Evolutionary conservation across 2,113 vertebrate genomes (phyloP), one percentile per base, ranked within the genome.

Genomic region (Catharus fuscescens): DNA sequence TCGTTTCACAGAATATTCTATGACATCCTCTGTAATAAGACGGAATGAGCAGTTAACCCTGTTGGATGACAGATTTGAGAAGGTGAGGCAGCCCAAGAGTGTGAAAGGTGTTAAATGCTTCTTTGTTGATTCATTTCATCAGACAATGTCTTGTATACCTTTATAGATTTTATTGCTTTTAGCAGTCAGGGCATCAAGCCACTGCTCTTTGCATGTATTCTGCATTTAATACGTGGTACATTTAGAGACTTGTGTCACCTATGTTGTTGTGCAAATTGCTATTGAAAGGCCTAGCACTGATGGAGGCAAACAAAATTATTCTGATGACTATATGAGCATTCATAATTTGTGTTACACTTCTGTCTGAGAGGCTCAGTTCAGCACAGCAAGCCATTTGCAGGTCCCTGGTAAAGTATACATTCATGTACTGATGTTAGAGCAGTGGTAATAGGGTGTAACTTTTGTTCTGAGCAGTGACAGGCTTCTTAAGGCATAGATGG

Each of bases 1-100:
- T 93, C 99, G 99, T 50, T 99, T 99, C 97, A 99, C 99, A 0
- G 99, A 99, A 6, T 99, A 99, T 97, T 99, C 99, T 12, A 93
- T 99, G 97, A 98, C 98, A 0, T 99, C 99, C 20, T 99, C 99
- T 0, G 98, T 99, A 76, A 99, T 99, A 97, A 98, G 98, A 92
- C 98, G 99, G 86, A 99, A 99, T 80, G 98, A 99, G 57, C 99
- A 99, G 95, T 98, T 99, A 90, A 98, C 98, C 2, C 97, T 99
- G 21, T 98, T 99, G 78, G 99, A 99, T 86, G 99, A 99, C 93
- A 98, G 99, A 60, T 99, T 99, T 90, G 99, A 99, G 90, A 99
- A 99, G 99, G 99, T 99, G 31, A 93, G 87, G 42, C 38, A 72
- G 44, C 53, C 86, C 44, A 54, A 10, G 42, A 53, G 28, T 32